phyloP scores from a whole-genome alignment of 2,888 invertebrate genomes.

The Rugalucina vietnamica region DNA sequence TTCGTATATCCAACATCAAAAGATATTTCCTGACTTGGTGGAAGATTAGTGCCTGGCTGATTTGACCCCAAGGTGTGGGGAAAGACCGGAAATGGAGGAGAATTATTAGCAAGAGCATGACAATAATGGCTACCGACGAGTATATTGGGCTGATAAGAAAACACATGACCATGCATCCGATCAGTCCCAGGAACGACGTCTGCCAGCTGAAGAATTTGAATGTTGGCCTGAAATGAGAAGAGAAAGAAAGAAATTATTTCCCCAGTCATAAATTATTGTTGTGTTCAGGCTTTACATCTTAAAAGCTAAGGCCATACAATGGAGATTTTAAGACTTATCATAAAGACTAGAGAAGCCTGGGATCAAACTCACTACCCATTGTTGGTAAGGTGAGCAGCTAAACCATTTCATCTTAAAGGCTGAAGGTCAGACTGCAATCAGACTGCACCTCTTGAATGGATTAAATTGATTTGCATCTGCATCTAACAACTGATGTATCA shows the following conservation, averaged over 20 bases:
- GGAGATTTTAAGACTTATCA: too few species aligned
- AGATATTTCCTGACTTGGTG: slow-evolving; percentile 99
- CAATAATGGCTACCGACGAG: slow-evolving; percentile 94
- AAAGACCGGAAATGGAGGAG: slow-evolving; percentile 93
- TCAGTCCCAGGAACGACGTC: slow-evolving; percentile 93
- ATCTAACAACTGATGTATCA: too few species aligned
- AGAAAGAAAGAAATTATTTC: neutral
- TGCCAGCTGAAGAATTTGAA: slow-evolving; percentile 98
- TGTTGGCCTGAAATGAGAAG: slow-evolving; percentile 89
- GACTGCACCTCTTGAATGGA: too few species aligned
- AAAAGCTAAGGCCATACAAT: too few species aligned
- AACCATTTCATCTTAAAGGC: too few species aligned
- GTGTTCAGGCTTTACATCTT: too few species aligned
- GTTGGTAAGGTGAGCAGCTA: too few species aligned
- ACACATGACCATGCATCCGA: slow-evolving; percentile 96
- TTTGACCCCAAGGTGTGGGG: slow-evolving; percentile 97
- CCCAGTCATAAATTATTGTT: neutral
- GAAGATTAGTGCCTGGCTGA: slow-evolving; percentile 99
- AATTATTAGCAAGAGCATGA: slow-evolving; percentile 93
- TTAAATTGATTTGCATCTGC: too few species aligned
- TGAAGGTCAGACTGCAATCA: too few species aligned
- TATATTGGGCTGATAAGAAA: slow-evolving; percentile 96
- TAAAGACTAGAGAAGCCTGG: too few species aligned
- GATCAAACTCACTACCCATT: too few species aligned
- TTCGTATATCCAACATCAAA: slow-evolving; percentile 96